Conservation (phyloP, 2,888 invertebrate genomes). For the Drosophila paranaensis region DNA sequence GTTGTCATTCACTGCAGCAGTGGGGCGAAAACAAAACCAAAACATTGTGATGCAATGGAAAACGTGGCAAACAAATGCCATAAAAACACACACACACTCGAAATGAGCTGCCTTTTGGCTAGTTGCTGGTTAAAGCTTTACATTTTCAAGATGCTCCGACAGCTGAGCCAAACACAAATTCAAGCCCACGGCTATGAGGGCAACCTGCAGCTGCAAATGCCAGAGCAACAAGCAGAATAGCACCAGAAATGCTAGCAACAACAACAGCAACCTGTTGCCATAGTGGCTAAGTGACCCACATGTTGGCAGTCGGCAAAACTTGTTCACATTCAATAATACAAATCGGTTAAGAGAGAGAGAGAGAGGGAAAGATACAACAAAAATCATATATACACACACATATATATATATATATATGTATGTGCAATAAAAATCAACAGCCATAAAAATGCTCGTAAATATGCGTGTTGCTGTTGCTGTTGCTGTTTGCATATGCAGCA, state of each 20-base stretch:
- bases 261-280: conserved; percentile 63
- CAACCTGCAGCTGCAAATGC: conserved; percentile 55
- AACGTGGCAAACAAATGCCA: conserved; percentile 5
- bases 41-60: conserved; percentile 3
- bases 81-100: background rate
- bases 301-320: conserved; percentile 62
- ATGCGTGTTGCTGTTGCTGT: conserved; percentile 51
- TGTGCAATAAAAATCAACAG: conserved; percentile 56
- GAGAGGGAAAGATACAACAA: conserved; percentile 14
- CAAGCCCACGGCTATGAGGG: conserved; percentile 16
- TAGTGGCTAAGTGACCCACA: conserved; percentile 72
- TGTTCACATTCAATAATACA: conserved; percentile 69
- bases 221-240: conserved; percentile 23
- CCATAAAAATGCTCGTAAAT: conserved; percentile 57
- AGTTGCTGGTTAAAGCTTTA: background rate
- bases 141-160: conserved; percentile 25
- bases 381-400: too few species aligned
- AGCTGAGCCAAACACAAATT: conserved; percentile 22
- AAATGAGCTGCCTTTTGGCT: conserved; percentile 7
- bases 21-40: background rate
- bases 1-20: background rate
- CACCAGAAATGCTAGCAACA: conserved; percentile 17
- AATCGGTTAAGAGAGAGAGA: conserved; percentile 45
- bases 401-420: conserved; percentile 10
- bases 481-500: conserved; percentile 37